These are phyloP conservation scores for Pogonocherus hispidulus DNA, from an alignment of 2,888 invertebrate species.

Conservation along the genomic window DNA sequence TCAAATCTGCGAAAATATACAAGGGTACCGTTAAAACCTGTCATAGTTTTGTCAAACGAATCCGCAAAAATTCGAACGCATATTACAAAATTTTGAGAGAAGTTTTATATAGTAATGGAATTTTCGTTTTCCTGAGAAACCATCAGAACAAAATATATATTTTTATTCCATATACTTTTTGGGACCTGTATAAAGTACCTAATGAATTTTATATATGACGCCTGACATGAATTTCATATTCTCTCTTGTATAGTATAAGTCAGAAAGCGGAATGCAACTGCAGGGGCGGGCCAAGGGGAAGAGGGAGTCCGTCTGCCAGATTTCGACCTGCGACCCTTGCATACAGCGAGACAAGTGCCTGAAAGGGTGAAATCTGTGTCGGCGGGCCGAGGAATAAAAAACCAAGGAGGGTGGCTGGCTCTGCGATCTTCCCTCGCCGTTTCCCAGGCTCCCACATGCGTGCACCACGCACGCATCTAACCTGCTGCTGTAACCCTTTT, in stretches of 20 bases:
- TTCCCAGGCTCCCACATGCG: conserved; percentile 32
- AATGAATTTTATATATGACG: conserved; percentile 8
- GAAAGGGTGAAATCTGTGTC: conserved; percentile 63
- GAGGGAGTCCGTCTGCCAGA: conserved; percentile 58
- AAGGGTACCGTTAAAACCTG: too few relatives aligned
- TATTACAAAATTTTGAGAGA: too few relatives aligned
- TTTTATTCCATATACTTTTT: too few relatives aligned
- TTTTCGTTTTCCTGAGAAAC: too few relatives aligned
- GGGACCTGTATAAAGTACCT: too few relatives aligned
- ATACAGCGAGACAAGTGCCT: conserved; percentile 63
- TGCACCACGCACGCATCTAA: conserved; percentile 28
- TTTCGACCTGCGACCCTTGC: conserved; percentile 59
- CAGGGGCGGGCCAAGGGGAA: conserved; percentile 43
- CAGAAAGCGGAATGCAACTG: conserved; percentile 58
- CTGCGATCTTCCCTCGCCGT: conserved; percentile 29
- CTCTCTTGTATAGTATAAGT: conserved; percentile 8
- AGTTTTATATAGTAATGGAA: too few relatives aligned
- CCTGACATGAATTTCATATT: conserved; percentile 14
- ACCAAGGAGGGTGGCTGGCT: conserved; percentile 28
- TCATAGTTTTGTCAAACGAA: too few relatives aligned
- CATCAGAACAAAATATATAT: too few relatives aligned
- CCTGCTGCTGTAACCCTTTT: conserved; percentile 32
- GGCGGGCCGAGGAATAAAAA: conserved; percentile 40
- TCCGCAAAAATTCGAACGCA: too few relatives aligned
- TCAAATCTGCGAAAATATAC: too few relatives aligned